phyloP scores from a whole-genome alignment of 2,113 vertebrate genomes.

The Clarias macrocephalus region DNA sequence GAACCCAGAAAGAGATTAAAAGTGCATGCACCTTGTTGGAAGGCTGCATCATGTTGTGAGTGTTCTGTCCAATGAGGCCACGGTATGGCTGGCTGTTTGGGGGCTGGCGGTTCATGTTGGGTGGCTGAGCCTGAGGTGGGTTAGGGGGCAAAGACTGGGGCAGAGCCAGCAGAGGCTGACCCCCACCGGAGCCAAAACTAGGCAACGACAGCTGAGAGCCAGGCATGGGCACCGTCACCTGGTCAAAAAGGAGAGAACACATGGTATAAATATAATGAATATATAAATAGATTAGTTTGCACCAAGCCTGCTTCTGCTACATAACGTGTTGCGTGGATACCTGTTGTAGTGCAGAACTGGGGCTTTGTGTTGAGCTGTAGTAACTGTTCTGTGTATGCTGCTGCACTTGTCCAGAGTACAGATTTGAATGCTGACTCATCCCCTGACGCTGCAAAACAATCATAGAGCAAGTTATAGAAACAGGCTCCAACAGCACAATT shows the following conservation, averaged over 20 bases:
- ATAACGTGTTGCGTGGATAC: slow-evolving; percentile 59
- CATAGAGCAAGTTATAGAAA: background rate
- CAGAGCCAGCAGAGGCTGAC: slow-evolving; percentile 90
- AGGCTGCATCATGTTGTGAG: slow-evolving; percentile 88
- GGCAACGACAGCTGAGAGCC: slow-evolving; percentile 91
- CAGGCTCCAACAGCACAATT: background rate
- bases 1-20: background rate
- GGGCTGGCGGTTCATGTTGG: slow-evolving; percentile 83
- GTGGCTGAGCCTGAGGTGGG: slow-evolving; percentile 84
- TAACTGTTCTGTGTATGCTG: slow-evolving; percentile 95
- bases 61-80: slow-evolving; percentile 86
- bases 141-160: slow-evolving; percentile 87
- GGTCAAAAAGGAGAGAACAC: background rate
- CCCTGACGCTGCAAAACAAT: slow-evolving; percentile 83
- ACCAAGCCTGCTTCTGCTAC: slow-evolving; percentile 56
- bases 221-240: slow-evolving; percentile 90
- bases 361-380: slow-evolving; percentile 93
- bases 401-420: slow-evolving; percentile 94
- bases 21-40: slow-evolving; percentile 83
- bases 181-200: slow-evolving; percentile 89
- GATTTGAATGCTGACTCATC: slow-evolving; percentile 93
- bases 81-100: slow-evolving; percentile 88
- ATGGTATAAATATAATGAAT: background rate
- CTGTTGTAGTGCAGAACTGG: slow-evolving; percentile 92
- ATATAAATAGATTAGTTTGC: background rate